Base-by-base conservation (phyloP, 2,797 vertebrate species). In the Pogoniulus pusillus region DNA sequence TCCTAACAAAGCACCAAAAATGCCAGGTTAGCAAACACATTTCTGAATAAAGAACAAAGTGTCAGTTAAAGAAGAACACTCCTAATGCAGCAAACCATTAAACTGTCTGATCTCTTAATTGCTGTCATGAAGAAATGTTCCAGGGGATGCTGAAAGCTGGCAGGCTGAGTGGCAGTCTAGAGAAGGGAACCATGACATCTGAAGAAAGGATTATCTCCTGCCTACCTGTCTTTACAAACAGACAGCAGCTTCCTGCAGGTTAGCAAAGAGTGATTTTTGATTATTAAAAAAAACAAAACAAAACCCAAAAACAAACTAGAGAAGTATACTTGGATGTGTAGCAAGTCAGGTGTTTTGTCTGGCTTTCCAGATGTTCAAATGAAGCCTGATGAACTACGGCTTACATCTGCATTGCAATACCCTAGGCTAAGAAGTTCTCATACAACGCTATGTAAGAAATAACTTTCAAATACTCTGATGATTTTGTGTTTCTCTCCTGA, bases 1-100 rank as follows among this genome's bases (percentile, higher is more conserved):
- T 98, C 98, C 99, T 99, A 82, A 69, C 19, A 93, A 35, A 58
- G 66, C 9, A 87, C 16, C 45, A 92, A 58, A 66, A 87, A 53
- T 4, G 7, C 5, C 32, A 79, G 15, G 22, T 92, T 72, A 92
- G 53, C 19, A 79, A 82, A 94, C 16, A 69, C 3, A 11, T 10
- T 2, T 9, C 18, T 7, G 2, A 12, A 9, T 16, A 63, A 66
- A 78, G 71, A 74, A 64, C 13, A 53, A 76, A 76, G 30, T 16
- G 58, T 41, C 39, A 23, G 27, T 45, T 66, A 20, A 57, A 55
- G 34, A 71, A 54, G 15, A 82, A 23, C 23, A 27, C 23, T 66
- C 19, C n/a, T 34, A 35, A 54, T 43, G 12, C 30, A 74, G 41
- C 15, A 88, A 78, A 55, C 6, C 32, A 71, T 75, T 71, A 62